Base-by-base conservation (phyloP, 1,140 invertebrate genomes). In the Harpegnathos saltator region DNA sequence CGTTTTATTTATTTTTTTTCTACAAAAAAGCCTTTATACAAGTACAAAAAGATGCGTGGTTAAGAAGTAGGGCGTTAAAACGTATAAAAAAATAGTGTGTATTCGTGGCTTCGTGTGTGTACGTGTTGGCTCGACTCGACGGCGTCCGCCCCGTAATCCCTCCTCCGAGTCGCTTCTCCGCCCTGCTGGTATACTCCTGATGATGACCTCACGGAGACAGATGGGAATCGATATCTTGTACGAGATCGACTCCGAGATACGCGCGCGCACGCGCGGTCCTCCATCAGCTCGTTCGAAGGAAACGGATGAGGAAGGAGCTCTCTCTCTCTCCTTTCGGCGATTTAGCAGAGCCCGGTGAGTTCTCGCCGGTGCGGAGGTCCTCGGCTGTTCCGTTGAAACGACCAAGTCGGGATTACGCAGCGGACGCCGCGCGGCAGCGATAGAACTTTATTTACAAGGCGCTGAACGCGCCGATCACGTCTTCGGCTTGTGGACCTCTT, bases 11-110 rank as follows among this genome's bases (percentile, higher is more conserved):
- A 91, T 89, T 85, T 92, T 90, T 93, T 93, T 91, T 92, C 89
- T 91, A 93, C 89, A 93, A 94, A 94, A 92, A 94, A 94, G 93
- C 93, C 93, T 94, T 94, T 94, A 94, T 94, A 94, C 93, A 94
- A 93, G 91, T 94, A 93, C 74, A 94, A 94, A 93, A 94, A 81
- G 84, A 92, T 94, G 92, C 93, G 90, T 92, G 90, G 89, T 93
- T 94, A 93, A 91, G 75, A 82, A 90, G 74, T 87, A 91, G 62
- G 71, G 85, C 84, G 85, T 91, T 91, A 84, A 86, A 89, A 89
- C 84, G 90, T 91, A 85, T 84, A 94, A 85, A 92, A 92, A 94
- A 93, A 93, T 91, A 91, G 82, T 85, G 89, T 90, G 82, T 89
- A 68, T 89, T 58, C 82, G 68, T 89, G 52, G 68, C 54, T 83